Percentiles rank a stretch among this genome's conserved stretches.
Evolutionary conservation across 92 coral and sea anemone species (phyloP).

Genomic region (Palythoa grandis): DNA sequence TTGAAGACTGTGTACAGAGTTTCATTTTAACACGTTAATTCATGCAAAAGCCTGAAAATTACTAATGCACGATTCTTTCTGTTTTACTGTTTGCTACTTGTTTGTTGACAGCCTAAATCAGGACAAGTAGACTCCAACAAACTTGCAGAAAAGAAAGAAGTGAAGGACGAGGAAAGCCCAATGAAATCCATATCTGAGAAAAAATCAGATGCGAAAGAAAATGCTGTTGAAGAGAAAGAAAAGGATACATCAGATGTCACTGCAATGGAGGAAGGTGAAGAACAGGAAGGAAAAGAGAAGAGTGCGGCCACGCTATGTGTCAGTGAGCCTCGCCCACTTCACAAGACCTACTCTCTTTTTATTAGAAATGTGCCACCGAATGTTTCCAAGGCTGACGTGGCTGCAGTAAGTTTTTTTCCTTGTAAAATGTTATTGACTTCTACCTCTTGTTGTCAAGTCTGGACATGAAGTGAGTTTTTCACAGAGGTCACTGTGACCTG

Average conservation of each 20-base stretch:
- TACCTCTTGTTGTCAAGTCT: too few species aligned
- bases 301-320: conserved; percentile 17
- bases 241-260: conserved; percentile 75
- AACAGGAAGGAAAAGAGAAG: conserved; percentile 40
- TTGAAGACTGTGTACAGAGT: too few species aligned
- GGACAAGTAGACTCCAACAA: conserved; percentile 75
- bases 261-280: conserved; percentile 63
- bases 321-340: conserved; percentile 81
- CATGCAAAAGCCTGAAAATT: too few species aligned
- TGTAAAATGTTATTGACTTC: neutral
- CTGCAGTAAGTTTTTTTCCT: conserved; percentile 66
- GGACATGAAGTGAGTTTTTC: neutral
- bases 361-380: conserved; percentile 89
- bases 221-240: conserved; percentile 75
- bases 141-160: conserved; percentile 79
- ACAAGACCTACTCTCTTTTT: conserved; percentile 91
- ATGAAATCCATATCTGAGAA: conserved; percentile 61
- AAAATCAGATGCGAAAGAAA: conserved; percentile 63
- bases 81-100: too few species aligned
- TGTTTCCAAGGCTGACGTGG: conserved; percentile 89
- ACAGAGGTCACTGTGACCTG: too few species aligned
- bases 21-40: too few species aligned
- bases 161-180: conserved; percentile 76
- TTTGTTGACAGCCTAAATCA: conserved; percentile 38
- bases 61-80: too few species aligned